A percentile compares a stretch with the other conserved stretches of the same genome.
Conservation (phyloP, 2,113 vertebrate species). For the Grammomys dolichurus region DNA sequence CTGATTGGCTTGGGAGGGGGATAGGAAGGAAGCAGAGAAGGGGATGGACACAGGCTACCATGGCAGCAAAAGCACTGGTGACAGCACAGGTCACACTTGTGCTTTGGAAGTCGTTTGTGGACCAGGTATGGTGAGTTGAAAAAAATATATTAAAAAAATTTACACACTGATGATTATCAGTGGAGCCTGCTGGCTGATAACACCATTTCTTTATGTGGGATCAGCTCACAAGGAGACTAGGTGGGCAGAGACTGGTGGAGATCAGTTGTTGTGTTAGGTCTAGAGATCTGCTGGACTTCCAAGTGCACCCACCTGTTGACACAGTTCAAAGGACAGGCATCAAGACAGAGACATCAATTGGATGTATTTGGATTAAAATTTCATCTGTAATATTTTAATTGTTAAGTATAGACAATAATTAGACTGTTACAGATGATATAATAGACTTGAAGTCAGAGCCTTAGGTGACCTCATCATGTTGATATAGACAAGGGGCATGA, state of each 20-base stretch:
- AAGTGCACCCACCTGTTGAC: not conserved
- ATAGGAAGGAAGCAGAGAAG: not conserved
- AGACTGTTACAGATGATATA: not conserved
- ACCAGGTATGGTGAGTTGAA: not conserved
- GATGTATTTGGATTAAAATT: not conserved
- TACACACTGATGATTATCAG: not conserved
- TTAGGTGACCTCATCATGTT: not conserved
- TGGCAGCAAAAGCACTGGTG: not conserved
- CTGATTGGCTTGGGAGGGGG: not conserved
- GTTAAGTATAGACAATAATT: not conserved
- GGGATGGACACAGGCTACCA: not conserved
- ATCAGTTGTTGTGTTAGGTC: not conserved
- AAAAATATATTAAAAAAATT: not conserved
- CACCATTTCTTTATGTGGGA: not conserved
- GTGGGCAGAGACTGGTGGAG: accelerated
- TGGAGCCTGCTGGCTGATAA: not conserved
- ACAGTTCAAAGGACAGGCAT: not conserved
- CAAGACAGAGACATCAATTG: not conserved
- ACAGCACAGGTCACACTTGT: not conserved
- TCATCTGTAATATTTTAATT: not conserved
- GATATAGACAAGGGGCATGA: not conserved
- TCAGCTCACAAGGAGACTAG: not conserved
- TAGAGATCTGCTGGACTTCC: not conserved
- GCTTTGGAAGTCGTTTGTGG: not conserved
- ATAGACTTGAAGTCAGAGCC: not conserved